Evolutionary conservation across 2,888 invertebrate genomes (phyloP).

Genomic region (Drosophila pseudotalamancana): DNA sequence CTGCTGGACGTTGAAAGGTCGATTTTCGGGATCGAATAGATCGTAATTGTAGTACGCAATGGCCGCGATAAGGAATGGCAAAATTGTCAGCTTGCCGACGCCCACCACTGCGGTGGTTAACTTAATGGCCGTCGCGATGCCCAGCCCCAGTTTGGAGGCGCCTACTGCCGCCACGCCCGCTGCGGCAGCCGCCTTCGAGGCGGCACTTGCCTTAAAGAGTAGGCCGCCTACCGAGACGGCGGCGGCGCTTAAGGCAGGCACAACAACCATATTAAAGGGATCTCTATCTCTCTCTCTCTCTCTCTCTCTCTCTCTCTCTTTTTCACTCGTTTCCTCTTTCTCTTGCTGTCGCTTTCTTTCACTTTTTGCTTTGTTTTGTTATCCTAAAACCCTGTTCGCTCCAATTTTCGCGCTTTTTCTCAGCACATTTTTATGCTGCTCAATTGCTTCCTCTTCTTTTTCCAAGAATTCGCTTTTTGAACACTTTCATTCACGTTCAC

Average conservation of each 20-base stretch:
- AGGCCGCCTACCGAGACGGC: conserved; percentile 81
- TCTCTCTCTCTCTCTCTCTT: not conserved
- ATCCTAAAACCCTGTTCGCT: conserved; percentile 4
- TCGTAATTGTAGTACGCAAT: conserved; percentile 94
- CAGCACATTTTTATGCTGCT: conserved; percentile 30
- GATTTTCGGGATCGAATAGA: conserved; percentile 92
- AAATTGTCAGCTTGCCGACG: conserved; percentile 89
- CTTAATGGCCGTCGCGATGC: conserved; percentile 88
- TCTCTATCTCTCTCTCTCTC: not conserved
- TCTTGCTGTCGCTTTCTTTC: not conserved
- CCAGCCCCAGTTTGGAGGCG: conserved; percentile 81
- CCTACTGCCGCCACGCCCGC: conserved; percentile 84
- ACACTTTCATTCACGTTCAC: conserved; percentile 46
- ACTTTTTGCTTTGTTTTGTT: not conserved
- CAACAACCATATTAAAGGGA: conserved; percentile 71
- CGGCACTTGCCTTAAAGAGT: conserved; percentile 82
- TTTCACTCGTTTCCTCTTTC: not conserved
- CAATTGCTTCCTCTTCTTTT: conserved; percentile 7
- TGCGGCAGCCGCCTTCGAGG: conserved; percentile 79
- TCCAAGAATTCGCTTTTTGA: conserved; percentile 35
- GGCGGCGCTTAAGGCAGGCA: conserved; percentile 79
- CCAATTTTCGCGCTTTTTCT: conserved; percentile 7
- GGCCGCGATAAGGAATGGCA: conserved; percentile 90
- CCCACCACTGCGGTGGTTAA: conserved; percentile 89
- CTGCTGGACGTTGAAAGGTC: conserved; percentile 89